Base-by-base conservation (phyloP, 35 echinoderm and acorn worm species). In the Diadema setosum region DNA sequence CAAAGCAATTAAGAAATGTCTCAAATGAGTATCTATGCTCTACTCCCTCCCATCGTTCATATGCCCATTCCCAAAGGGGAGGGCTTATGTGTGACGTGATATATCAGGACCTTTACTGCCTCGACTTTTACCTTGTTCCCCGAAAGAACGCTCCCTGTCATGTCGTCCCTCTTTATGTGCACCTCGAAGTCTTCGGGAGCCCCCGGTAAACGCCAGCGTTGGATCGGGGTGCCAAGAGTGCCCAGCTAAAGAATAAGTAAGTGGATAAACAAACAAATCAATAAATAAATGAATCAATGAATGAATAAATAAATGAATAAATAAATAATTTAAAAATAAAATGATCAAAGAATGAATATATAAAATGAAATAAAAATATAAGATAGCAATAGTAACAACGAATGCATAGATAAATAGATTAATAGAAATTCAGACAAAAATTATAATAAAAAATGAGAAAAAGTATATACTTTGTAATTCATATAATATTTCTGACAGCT, bases 151-250 rank as follows among this genome's bases (percentile, higher is more conserved):
- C 83, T 59, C 61, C 95, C 95, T 15, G 91, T 91, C 74, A 97
- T 49, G 42, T 97, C 95, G 24, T 97, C 95, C 64, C 95, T 41
- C 70, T 97, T 97, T 18, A 97, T 93, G 52, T 80, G 85, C 40
- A 97, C 48, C 49, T 97, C 83, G 35, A 97, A 85, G 49, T 93
- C 88, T 12, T 81, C 74, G 36, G 95, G 95, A 18, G 91, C 60
- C 7, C 69, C 88, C 5, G 95, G 95, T 17, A 97, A 65, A 46
- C 86, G 82, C 95, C 95, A 97, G 84, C 83, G 42, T 4, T 93
- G 88, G 30, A 97, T 93, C 30, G 95, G 95, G 7, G 95, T 97
- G 40, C 37, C 70, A 7, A 60, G 58, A 25, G 82, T 82, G 31
- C 65, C 84, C 5, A 96, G 65, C 94, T 96, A 21, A 58, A 58